phyloP scores from a whole-genome alignment of 2,888 invertebrate genomes.

The Sussaba pulchella region DNA sequence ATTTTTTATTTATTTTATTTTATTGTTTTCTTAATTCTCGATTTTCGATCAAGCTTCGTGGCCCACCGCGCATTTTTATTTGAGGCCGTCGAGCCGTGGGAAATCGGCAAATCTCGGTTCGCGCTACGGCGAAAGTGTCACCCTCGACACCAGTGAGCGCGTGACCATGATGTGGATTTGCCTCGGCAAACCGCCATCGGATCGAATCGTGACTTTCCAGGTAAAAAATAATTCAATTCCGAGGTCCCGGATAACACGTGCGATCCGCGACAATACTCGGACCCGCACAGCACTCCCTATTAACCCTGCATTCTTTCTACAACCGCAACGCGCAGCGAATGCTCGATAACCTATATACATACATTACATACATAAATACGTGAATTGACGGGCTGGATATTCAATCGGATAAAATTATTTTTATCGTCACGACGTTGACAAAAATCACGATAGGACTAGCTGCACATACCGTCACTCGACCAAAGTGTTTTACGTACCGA shows the following conservation, averaged over 20 bases:
- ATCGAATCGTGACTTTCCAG: slow-evolving; percentile 35
- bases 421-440: neutral
- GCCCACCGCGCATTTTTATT: neutral
- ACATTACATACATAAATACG: slow-evolving; percentile 10
- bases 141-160: slow-evolving; percentile 20
- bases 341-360: neutral
- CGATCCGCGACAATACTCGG: slow-evolving; percentile 10
- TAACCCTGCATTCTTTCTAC: neutral
- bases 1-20: neutral
- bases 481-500: too few species aligned
- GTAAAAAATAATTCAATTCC: slow-evolving; percentile 31
- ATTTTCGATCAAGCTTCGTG: neutral
- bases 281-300: neutral
- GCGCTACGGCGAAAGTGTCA: slow-evolving; percentile 16
- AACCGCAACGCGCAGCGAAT: neutral
- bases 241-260: slow-evolving; percentile 20
- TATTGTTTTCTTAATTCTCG: neutral
- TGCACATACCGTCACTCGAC: too few species aligned
- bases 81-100: slow-evolving; percentile 35
- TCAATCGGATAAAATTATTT: neutral
- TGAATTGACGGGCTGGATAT: slow-evolving; percentile 6
- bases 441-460: neutral
- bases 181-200: neutral
- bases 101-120: slow-evolving; percentile 38
- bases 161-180: slow-evolving; percentile 12